phyloP scores from a whole-genome alignment of 2,113 vertebrate genomes.

The Ariopsis seemanni region DNA sequence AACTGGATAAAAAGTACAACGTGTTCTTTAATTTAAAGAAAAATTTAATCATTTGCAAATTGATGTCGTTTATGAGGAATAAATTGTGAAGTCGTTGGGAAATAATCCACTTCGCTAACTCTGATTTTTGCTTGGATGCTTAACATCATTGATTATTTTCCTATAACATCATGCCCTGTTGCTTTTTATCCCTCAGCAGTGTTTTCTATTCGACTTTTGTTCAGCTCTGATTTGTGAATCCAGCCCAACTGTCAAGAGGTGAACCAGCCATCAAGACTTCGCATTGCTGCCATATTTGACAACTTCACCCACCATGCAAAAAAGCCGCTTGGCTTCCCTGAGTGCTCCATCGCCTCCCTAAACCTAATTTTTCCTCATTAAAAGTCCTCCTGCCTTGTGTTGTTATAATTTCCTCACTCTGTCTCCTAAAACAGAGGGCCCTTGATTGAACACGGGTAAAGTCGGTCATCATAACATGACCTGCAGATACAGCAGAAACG shows the following conservation, averaged over 20 bases:
- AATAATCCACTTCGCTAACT: neutral
- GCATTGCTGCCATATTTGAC: conserved; percentile 3
- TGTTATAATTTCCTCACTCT: conserved; percentile 51
- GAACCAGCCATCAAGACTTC: neutral
- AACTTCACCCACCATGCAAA: conserved; percentile 37
- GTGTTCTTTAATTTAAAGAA: neutral
- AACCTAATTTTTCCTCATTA: conserved; percentile 58
- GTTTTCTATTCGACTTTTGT: neutral
- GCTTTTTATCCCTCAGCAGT: neutral
- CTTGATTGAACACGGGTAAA: conserved; percentile 54
- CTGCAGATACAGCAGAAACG: conserved; percentile 55
- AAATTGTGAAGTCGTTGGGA: neutral
- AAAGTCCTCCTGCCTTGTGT: conserved; percentile 58
- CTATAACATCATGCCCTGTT: neutral
- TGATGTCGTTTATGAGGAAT: neutral
- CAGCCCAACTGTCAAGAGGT: neutral
- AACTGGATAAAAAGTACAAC: neutral
- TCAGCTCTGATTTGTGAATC: neutral
- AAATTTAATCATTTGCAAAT: neutral
- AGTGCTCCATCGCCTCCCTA: conserved; percentile 6
- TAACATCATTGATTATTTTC: neutral
- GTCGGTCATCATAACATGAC: conserved; percentile 57
- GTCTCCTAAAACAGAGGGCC: conserved; percentile 46
- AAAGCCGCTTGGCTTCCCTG: conserved; percentile 32
- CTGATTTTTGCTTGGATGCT: neutral